Percentiles rank a stretch among this genome's conserved stretches.
Conservation (phyloP, 1,140 invertebrate genomes). For the Pseudomyrmex dendroicus region DNA sequence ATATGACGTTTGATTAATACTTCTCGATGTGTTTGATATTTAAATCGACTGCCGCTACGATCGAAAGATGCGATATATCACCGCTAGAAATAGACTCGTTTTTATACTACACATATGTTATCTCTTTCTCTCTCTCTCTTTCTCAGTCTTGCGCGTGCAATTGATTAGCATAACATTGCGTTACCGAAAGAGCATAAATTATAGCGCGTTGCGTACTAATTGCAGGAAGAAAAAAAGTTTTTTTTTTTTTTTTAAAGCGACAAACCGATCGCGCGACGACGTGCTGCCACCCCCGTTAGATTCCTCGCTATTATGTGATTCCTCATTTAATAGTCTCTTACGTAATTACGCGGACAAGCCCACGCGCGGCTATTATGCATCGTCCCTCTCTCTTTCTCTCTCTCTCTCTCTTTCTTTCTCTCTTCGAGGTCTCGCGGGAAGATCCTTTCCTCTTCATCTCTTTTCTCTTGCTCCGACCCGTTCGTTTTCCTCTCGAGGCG, state of each 20-base stretch:
- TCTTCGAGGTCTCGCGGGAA: slow-evolving; percentile 13
- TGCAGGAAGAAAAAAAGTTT: slow-evolving; percentile 25
- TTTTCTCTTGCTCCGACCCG: slow-evolving; percentile 32
- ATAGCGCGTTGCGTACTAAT: background rate
- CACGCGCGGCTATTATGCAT: slow-evolving; percentile 43
- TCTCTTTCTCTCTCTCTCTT: background rate
- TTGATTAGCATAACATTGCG: slow-evolving; percentile 36
- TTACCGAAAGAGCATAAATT: slow-evolving; percentile 38
- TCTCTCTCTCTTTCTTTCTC: background rate
- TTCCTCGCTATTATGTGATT: slow-evolving; percentile 52
- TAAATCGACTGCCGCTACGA: no score
- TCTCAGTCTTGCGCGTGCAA: background rate
- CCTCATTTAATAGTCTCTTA: slow-evolving; percentile 56
- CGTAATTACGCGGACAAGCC: slow-evolving; percentile 57
- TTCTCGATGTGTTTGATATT: no score
- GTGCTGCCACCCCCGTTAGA: slow-evolving; percentile 43
- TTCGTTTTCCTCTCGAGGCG: background rate
- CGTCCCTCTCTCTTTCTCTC: background rate
- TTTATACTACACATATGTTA: no score
- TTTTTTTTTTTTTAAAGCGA: background rate
- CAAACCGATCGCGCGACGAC: background rate
- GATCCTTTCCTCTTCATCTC: slow-evolving; percentile 9
- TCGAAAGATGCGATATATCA: slow-evolving; percentile 12
- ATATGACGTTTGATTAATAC: no score
- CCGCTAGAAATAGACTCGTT: no score